phyloP scores from a whole-genome alignment of 2,113 vertebrate species.

The Melanerpes formicivorus region DNA sequence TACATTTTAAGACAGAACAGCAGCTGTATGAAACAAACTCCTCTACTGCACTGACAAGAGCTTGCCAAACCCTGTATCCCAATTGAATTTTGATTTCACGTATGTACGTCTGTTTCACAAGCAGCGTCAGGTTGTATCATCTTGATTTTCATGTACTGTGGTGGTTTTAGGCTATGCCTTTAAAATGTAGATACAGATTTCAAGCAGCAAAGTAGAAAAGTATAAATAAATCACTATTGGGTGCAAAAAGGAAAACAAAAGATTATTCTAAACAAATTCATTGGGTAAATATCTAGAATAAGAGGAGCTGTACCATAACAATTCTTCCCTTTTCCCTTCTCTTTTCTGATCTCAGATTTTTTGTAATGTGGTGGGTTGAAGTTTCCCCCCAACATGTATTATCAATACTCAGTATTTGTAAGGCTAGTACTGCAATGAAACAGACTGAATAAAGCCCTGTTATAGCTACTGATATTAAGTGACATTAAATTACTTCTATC shows the following conservation, averaged over 20 bases:
- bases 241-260: too few species aligned
- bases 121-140: neutral
- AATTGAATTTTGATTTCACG: neutral
- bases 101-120: neutral
- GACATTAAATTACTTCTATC: neutral
- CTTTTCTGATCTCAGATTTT: too few species aligned
- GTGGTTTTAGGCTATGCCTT: too few species aligned
- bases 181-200: too few species aligned
- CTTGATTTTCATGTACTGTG: neutral
- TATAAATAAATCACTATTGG: too few species aligned
- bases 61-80: neutral
- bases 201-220: too few species aligned
- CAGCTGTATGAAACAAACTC: neutral
- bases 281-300: too few species aligned
- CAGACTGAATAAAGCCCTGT: neutral
- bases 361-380: too few species aligned
- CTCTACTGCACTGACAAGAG: neutral
- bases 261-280: too few species aligned
- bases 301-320: too few species aligned
- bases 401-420: neutral
- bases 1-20: neutral
- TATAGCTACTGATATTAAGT: neutral
- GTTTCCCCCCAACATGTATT: neutral
- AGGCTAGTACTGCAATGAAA: neutral
- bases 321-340: too few species aligned